Evolutionary conservation across 2,113 vertebrate species (phyloP).

Genomic region (Clupea harengus): DNA sequence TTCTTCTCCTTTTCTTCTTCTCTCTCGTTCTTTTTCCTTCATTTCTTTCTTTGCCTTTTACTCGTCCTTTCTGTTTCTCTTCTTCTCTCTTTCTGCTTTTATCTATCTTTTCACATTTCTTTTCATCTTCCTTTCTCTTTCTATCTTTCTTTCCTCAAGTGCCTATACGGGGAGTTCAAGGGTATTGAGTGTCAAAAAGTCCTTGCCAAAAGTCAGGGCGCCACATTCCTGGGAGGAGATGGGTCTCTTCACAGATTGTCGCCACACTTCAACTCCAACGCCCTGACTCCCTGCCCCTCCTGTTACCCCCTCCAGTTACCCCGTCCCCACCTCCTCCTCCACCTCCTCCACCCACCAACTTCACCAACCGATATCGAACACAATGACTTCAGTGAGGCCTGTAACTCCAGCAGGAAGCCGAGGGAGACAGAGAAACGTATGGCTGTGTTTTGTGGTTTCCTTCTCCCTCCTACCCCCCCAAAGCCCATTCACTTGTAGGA

Average conservation of each 20-base stretch:
- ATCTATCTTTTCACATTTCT: background rate
- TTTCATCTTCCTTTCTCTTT: background rate
- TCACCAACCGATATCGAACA: background rate
- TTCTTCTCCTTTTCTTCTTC: background rate
- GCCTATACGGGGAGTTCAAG: conserved; percentile 61
- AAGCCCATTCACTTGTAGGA: background rate
- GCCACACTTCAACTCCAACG: background rate
- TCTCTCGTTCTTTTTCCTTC: background rate
- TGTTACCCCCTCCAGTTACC: background rate
- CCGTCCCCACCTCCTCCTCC: background rate
- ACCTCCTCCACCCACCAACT: background rate
- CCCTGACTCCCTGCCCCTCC: background rate
- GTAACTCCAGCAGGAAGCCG: background rate
- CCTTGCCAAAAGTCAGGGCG: conserved; percentile 68
- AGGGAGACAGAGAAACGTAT: background rate
- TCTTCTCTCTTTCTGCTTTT: background rate
- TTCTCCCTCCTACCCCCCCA: background rate
- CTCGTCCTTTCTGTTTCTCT: background rate
- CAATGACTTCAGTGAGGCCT: background rate
- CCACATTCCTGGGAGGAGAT: conserved; percentile 70
- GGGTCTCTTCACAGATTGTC: conserved; percentile 34
- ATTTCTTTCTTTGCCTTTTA: background rate
- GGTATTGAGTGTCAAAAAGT: conserved; percentile 71
- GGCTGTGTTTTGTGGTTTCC: background rate
- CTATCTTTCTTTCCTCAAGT: background rate